phyloP scores from a whole-genome alignment of 2,113 vertebrate genomes.

The Ramphastos sulfuratus region DNA sequence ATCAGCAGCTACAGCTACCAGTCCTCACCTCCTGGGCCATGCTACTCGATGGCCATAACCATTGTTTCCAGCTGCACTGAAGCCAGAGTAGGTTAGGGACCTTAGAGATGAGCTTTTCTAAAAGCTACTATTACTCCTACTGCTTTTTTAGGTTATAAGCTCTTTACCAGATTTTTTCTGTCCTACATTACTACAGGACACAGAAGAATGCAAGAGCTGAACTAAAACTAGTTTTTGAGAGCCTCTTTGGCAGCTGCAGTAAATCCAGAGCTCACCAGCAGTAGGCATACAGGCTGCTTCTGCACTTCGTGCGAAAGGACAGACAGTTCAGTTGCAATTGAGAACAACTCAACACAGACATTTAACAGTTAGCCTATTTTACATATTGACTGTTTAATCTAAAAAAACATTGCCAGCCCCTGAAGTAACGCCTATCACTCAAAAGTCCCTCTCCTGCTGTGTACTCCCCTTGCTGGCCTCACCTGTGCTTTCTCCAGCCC shows the following conservation, averaged over 20 bases:
- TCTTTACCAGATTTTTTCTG: neutral
- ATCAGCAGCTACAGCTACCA: neutral
- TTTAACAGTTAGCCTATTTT: neutral
- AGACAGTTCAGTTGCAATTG: neutral
- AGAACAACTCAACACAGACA: neutral
- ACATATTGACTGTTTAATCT: neutral
- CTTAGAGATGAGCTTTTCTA: neutral
- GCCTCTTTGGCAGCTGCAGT: neutral
- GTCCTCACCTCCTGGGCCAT: neutral
- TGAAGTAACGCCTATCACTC: neutral
- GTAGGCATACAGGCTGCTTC: neutral
- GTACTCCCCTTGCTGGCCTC: neutral
- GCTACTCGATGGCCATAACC: neutral
- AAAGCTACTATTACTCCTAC: neutral
- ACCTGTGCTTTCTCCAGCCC: neutral
- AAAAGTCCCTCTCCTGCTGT: neutral
- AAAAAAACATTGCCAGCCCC: neutral
- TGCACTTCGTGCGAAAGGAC: neutral
- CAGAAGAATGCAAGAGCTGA: neutral
- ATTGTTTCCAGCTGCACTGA: neutral
- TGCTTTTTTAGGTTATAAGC: neutral
- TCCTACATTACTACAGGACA: neutral
- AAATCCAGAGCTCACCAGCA: neutral
- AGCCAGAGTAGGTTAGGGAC: neutral
- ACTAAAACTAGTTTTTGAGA: neutral